Base-by-base conservation (phyloP, 1,140 invertebrate genomes). In the Drosophila guanche region DNA sequence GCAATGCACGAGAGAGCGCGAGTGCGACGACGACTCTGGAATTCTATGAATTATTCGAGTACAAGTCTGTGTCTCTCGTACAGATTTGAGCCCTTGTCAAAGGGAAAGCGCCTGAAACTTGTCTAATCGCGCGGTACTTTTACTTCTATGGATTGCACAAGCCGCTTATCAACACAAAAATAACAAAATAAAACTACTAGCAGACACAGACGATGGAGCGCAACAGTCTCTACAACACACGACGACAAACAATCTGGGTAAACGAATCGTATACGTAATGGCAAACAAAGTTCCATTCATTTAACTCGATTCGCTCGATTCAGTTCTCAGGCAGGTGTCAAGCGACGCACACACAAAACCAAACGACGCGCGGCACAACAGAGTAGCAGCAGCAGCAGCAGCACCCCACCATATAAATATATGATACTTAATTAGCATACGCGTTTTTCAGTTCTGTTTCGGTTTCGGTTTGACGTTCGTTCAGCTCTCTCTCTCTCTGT, bases 251-350 rank as follows among this genome's bases (percentile, higher is more conserved):
- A 52, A 51, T 60, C 71, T 75, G 71, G 71, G 16, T 1, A 62
- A 74, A 74, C 53, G 70, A 74, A 74, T 70, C 60, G 62, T 75
- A 76, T 75, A 76, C 72, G 72, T 75, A 67, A 75, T 67, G 54
- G 29, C 37, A 74, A 51, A 55, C 71, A 66, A 57, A 67, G 72
- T 75, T 75, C 54, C 71, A 75, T 75, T 60, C 61, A 75, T 67
- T 75, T 75, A 75, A 54, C 72, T 65, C 71, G 55, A 54, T 72
- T 65, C 71, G 55, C 45, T 37, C 62, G 62, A 40, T 58, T 68
- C 72, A 76, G 72, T 76, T 76, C 72, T 75, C 72, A 73, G 61
- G 71, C 72, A 76, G 72, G 72, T 76, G 72, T 76, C 72, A 76
- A 75, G 54, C 70, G 47, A 74, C 70, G 52, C 53, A 74, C 70